Evolutionary conservation across 2,888 invertebrate genomes (phyloP).

Genomic region (Trichopoda pennipes): DNA sequence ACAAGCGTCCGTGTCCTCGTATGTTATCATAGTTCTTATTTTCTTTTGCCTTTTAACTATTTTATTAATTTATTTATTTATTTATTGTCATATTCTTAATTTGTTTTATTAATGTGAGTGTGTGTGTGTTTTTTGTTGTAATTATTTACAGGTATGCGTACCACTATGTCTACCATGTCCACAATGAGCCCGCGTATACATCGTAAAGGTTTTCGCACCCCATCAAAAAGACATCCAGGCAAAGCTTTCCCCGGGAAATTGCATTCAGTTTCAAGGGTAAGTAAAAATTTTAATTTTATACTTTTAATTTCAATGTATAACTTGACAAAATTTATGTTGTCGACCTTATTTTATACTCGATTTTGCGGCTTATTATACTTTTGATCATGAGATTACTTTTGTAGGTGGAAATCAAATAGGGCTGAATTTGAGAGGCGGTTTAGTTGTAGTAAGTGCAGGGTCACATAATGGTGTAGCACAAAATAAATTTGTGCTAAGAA

Average conservation of each 20-base stretch:
- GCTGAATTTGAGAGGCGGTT: too few species aligned
- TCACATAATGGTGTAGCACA: too few species aligned
- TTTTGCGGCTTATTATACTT: too few species aligned
- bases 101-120: slow-evolving; percentile 19
- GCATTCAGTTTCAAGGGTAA: slow-evolving; percentile 82
- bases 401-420: too few species aligned
- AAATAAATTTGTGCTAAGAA: too few species aligned
- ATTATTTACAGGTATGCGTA: slow-evolving; percentile 84
- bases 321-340: too few species aligned
- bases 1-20: too few species aligned
- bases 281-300: slow-evolving; percentile 46
- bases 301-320: too few species aligned
- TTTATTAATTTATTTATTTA: background rate
- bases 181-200: slow-evolving; percentile 86
- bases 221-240: slow-evolving; percentile 83
- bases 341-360: too few species aligned
- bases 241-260: slow-evolving; percentile 81
- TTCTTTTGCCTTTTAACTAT: background rate
- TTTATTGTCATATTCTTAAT: background rate
- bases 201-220: slow-evolving; percentile 86
- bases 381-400: too few species aligned
- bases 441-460: too few species aligned
- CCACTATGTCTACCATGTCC: slow-evolving; percentile 87
- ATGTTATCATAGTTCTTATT: background rate
- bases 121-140: background rate